phyloP scores from a whole-genome alignment of 2,113 vertebrate species.

The Psittacara wagleri region DNA sequence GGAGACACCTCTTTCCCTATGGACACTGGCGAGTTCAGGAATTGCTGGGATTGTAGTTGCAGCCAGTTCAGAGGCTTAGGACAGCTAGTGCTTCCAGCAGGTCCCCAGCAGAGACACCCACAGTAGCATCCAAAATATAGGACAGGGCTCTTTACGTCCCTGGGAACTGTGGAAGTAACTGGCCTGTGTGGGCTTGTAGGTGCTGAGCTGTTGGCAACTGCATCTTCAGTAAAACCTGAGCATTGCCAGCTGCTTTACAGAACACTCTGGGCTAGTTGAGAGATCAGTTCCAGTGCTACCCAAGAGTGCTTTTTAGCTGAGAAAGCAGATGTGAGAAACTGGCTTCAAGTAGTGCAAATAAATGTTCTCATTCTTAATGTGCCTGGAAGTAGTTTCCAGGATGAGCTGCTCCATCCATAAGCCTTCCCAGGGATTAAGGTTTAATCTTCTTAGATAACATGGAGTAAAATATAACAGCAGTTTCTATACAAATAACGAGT shows the following conservation, averaged over 20 bases:
- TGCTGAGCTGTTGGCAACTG: background rate
- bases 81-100: background rate
- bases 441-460: background rate
- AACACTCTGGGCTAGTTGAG: background rate
- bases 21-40: background rate
- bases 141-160: background rate
- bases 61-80: background rate
- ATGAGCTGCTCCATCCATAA: background rate
- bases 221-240: background rate
- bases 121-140: accelerated
- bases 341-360: background rate
- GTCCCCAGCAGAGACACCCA: background rate
- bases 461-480: background rate
- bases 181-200: background rate
- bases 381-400: background rate
- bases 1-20: background rate
- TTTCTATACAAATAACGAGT: background rate
- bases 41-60: background rate
- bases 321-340: background rate
- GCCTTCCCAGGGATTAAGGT: background rate
- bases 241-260: background rate
- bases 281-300: background rate
- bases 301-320: background rate
- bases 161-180: background rate
- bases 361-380: background rate